phyloP scores from a whole-genome alignment of 1,140 invertebrate genomes.

The Marisa cornuarietis region DNA sequence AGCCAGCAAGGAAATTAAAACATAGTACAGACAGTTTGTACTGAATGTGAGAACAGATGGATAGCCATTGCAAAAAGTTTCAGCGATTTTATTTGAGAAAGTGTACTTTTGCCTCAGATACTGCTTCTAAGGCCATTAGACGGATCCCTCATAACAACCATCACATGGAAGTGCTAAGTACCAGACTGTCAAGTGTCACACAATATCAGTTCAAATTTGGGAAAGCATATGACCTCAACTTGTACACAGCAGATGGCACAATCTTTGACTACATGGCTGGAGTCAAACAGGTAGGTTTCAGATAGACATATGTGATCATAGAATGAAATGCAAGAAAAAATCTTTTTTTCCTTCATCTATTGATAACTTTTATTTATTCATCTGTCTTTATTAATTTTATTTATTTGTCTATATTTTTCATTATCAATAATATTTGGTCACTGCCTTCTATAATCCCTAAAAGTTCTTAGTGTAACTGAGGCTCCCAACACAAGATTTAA shows the following conservation, averaged over 20 bases:
- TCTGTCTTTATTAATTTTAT: neutral
- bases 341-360: neutral
- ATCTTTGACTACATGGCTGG: constrained; percentile 64
- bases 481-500: no score
- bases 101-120: constrained; percentile 45
- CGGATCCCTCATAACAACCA: constrained; percentile 44
- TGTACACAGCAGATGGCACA: constrained; percentile 62
- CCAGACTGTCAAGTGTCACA: constrained; percentile 44
- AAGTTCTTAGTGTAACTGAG: no score
- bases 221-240: constrained; percentile 44
- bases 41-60: no score
- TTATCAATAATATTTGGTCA: neutral
- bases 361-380: neutral
- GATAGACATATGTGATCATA: neutral
- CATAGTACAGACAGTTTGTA: no score
- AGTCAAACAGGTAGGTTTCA: constrained; percentile 43
- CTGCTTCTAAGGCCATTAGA: constrained; percentile 39
- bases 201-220: constrained; percentile 49
- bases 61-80: no score
- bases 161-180: constrained; percentile 48
- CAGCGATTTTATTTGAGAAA: no score
- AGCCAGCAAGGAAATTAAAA: no score
- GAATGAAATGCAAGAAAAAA: neutral
- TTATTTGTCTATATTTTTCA: neutral
- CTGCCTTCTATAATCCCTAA: neutral